Evolutionary conservation across 2,113 vertebrate species (phyloP).

Genomic region (Protomyctophum bolini): DNA sequence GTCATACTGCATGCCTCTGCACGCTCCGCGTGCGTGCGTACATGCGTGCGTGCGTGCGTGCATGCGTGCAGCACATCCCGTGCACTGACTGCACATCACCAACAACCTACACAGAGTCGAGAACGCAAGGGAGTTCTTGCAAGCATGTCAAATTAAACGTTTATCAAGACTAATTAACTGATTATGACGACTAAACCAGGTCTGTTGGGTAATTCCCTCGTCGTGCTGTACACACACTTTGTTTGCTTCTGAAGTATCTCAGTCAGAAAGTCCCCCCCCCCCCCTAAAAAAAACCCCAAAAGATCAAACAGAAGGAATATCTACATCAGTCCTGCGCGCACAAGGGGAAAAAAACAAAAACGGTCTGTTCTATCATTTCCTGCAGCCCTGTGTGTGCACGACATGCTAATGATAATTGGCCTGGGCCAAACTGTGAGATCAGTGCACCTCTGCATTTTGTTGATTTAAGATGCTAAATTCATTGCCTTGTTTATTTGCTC

Average conservation of each 20-base stretch:
- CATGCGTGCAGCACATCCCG: no score
- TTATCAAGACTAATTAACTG: background rate
- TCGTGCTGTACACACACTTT: background rate
- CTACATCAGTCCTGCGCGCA: constrained; percentile 47
- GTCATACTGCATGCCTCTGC: no score
- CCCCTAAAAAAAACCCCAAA: background rate
- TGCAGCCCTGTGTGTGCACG: constrained; percentile 61
- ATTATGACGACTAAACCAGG: background rate
- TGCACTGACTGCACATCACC: background rate
- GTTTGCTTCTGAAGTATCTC: background rate
- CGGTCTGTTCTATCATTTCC: constrained; percentile 65
- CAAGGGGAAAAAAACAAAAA: constrained; percentile 14
- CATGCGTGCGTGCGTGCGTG: no score
- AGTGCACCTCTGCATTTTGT: constrained; percentile 57
- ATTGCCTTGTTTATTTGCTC: constrained; percentile 76
- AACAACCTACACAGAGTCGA: background rate
- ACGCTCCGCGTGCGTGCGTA: no score
- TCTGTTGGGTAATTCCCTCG: background rate
- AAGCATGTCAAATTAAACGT: background rate
- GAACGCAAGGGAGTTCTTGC: background rate
- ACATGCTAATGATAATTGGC: constrained; percentile 67
- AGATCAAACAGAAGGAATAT: constrained; percentile 40
- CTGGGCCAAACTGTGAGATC: constrained; percentile 63
- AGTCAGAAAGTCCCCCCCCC: constrained; percentile 39
- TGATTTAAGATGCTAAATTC: constrained; percentile 65